phyloP scores from a whole-genome alignment of 2,797 vertebrate species.

The Babyrousa celebensis region DNA sequence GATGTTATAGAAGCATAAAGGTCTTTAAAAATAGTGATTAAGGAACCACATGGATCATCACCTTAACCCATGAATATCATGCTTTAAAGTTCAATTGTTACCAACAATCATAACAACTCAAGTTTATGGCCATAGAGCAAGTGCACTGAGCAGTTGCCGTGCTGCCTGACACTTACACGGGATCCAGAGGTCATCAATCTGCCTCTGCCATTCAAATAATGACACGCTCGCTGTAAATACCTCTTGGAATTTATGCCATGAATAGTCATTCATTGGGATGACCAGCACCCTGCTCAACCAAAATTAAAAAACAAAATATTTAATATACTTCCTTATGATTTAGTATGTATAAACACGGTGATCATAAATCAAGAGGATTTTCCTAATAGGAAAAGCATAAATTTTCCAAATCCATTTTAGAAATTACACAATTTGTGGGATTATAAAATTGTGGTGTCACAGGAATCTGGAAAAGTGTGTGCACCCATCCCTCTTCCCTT shows the following conservation, averaged over 20 bases:
- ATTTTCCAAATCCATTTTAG: constrained; percentile 81
- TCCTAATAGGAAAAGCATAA: constrained; percentile 88
- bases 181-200: constrained; percentile 87
- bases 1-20: constrained; percentile 66
- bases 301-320: constrained; percentile 91
- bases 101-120: constrained; percentile 86
- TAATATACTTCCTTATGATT: constrained; percentile 88
- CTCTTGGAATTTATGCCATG: constrained; percentile 84
- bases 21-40: constrained; percentile 76
- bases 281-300: constrained; percentile 86
- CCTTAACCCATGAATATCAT: constrained; percentile 76
- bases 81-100: constrained; percentile 83
- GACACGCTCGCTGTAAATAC: constrained; percentile 82
- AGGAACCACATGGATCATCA: constrained; percentile 66
- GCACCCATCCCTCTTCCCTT: not conserved
- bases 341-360: constrained; percentile 85
- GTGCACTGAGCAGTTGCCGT: constrained; percentile 66
- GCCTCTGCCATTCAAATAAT: constrained; percentile 77
- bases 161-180: constrained; percentile 72
- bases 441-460: not conserved
- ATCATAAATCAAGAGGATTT: constrained; percentile 88
- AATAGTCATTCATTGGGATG: constrained; percentile 89
- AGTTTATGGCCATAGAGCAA: constrained; percentile 79
- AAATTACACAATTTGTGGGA: constrained; percentile 85
- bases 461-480: not conserved